phyloP scores from a whole-genome alignment of 1,140 invertebrate genomes.

The Bombus soroeensis region DNA sequence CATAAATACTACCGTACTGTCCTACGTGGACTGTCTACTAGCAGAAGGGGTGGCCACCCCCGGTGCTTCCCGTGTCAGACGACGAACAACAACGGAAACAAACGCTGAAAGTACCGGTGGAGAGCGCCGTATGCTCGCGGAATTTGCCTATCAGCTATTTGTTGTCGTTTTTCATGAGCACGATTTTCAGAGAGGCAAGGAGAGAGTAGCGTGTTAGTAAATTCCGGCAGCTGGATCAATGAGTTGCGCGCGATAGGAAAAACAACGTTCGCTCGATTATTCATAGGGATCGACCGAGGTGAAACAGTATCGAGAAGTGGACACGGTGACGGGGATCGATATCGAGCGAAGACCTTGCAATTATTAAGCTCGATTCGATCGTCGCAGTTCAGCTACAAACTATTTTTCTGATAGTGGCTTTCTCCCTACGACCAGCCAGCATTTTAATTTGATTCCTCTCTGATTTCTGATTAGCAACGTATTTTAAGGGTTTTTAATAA shows the following conservation, averaged over 20 bases:
- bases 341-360: neutral
- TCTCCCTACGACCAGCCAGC: no score
- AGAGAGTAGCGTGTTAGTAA: neutral
- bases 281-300: neutral
- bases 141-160: conserved; percentile 41
- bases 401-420: no score
- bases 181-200: neutral
- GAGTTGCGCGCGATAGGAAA: neutral
- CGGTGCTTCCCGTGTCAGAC: neutral
- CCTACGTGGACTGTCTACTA: conserved; percentile 50
- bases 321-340: neutral
- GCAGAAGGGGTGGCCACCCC: conserved; percentile 21
- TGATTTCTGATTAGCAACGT: no score
- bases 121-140: neutral
- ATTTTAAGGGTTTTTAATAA: no score
- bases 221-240: neutral
- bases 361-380: neutral
- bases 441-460: no score
- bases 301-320: neutral
- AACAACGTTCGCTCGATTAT: conserved; percentile 12
- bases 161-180: neutral
- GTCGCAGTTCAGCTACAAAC: neutral
- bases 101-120: neutral
- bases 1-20: conserved; percentile 76
- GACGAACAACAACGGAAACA: conserved; percentile 5